Percentiles rank a stretch among this genome's conserved stretches.
phyloP scores from a whole-genome alignment of 2,113 vertebrate genomes.

The Chaenocephalus aceratus region DNA sequence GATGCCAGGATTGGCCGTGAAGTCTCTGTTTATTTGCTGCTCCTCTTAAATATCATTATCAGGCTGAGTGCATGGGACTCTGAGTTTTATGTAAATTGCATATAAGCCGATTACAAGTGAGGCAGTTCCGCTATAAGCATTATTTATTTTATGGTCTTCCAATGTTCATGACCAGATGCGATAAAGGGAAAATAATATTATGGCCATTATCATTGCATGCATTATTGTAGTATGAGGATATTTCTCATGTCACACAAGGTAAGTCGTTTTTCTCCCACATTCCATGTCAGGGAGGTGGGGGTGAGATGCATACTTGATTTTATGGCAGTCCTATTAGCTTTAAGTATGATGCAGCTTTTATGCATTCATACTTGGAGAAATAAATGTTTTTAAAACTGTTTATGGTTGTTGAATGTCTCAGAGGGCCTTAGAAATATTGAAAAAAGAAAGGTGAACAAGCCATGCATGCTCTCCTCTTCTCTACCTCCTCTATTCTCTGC shows the following conservation, averaged over 20 bases:
- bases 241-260: constrained; percentile 77
- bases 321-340: constrained; percentile 24
- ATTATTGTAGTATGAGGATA: constrained; percentile 77
- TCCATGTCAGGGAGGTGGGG: constrained; percentile 31
- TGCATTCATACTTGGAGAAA: background rate
- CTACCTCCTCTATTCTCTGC: background rate
- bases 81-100: constrained; percentile 86
- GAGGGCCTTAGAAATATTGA: constrained; percentile 8
- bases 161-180: constrained; percentile 81
- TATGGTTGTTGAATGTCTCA: constrained; percentile 1
- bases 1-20: constrained; percentile 56
- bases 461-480: background rate
- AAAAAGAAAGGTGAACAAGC: constrained; percentile 22
- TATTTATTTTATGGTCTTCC: constrained; percentile 86
- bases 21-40: constrained; percentile 79
- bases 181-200: constrained; percentile 82
- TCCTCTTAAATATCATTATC: constrained; percentile 80
- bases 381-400: constrained; percentile 11
- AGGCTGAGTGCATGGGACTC: constrained; percentile 75
- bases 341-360: constrained; percentile 26
- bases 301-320: constrained; percentile 43
- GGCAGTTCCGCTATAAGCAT: constrained; percentile 79
- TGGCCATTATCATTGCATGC: constrained; percentile 75
- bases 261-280: constrained; percentile 63
- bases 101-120: constrained; percentile 84